Conservation (phyloP, 2,797 vertebrate species). For the Helicolenus hilgendorfi region DNA sequence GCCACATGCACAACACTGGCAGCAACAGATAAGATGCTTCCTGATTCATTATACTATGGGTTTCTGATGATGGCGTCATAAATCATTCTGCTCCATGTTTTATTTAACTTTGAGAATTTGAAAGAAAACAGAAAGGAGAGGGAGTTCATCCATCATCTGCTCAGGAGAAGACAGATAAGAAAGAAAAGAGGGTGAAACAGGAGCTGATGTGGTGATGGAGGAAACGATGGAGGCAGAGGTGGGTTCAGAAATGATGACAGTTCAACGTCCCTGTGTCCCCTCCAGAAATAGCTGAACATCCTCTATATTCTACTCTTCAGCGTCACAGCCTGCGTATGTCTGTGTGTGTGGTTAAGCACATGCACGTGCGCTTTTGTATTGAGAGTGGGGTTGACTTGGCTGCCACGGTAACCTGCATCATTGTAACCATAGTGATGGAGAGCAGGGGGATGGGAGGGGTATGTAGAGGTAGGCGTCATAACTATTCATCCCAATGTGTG, state of each 20-base stretch:
- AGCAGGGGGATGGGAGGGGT: constrained; percentile 18
- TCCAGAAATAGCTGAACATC: constrained; percentile 56
- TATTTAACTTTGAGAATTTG: neutral
- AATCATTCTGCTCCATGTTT: neutral
- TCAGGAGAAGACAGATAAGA: neutral
- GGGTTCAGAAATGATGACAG: constrained; percentile 9
- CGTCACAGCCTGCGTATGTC: constrained; percentile 64
- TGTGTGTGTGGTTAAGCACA: constrained; percentile 5
- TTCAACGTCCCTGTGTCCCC: neutral
- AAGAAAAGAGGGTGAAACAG: neutral
- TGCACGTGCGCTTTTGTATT: constrained; percentile 55
- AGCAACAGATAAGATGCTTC: constrained; percentile 20
- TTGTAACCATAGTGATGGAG: constrained; percentile 80
- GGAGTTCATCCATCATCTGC: neutral
- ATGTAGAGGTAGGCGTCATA: constrained; percentile 50
- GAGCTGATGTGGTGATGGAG: too few relatives aligned
- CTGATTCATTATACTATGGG: neutral
- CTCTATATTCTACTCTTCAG: constrained; percentile 6
- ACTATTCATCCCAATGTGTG: constrained; percentile 25
- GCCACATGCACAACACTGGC: neutral
- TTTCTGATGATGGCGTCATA: neutral
- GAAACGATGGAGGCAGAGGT: neutral
- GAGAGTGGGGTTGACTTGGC: constrained; percentile 56
- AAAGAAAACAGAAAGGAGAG: neutral
- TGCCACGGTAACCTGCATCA: constrained; percentile 86